Percentiles rank a stretch among this genome's conserved stretches.
phyloP scores from a whole-genome alignment of 2,888 invertebrate genomes.

The Griposia aprilina region DNA sequence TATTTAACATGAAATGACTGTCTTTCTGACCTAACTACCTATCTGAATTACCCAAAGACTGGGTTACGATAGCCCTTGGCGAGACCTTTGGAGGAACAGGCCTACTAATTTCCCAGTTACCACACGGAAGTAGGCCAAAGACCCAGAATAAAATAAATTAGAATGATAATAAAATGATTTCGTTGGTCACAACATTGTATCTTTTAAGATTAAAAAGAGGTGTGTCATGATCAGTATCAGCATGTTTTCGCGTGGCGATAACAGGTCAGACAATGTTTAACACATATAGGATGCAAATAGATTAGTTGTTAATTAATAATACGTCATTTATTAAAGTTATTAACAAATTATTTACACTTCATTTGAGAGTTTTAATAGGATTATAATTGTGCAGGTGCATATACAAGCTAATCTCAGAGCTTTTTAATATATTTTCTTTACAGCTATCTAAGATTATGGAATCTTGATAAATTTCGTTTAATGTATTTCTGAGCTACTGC shows the following conservation, averaged over 20 bases:
- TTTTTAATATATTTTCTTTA: too few species aligned
- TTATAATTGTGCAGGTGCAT: not conserved
- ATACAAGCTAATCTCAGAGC: not conserved
- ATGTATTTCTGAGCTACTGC: too few species aligned
- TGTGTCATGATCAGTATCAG: constrained; percentile 42
- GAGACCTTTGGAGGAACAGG: not conserved
- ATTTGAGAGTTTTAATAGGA: not conserved
- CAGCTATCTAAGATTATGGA: too few species aligned
- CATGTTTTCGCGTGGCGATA: constrained; percentile 29
- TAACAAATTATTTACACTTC: not conserved
- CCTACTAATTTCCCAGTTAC: not conserved
- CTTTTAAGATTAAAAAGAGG: constrained; percentile 37
- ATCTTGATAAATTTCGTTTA: too few species aligned
- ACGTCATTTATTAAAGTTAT: not conserved
- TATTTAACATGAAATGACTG: not conserved
- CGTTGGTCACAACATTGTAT: not conserved
- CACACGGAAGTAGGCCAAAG: not conserved
- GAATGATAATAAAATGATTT: not conserved
- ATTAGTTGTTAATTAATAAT: not conserved
- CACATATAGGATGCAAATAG: not conserved
- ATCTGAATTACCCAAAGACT: not conserved
- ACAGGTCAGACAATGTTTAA: not conserved
- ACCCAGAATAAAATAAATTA: not conserved
- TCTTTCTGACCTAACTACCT: not conserved
- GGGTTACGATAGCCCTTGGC: not conserved